Conservation (phyloP, 2,888 invertebrate genomes). For the Drosophila subsilvestris region DNA sequence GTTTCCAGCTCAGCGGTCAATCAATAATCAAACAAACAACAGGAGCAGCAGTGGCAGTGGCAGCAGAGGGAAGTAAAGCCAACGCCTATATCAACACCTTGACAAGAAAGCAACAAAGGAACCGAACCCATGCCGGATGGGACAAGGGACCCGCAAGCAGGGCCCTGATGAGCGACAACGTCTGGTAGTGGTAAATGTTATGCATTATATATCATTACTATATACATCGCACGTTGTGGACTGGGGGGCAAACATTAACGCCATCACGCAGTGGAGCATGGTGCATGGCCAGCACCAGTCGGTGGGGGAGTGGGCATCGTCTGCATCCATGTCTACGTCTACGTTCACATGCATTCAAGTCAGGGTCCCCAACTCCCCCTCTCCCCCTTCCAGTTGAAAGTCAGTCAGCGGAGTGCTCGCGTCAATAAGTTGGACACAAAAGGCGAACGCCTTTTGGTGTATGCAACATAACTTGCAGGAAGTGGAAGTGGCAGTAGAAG, state of each 20-base stretch:
- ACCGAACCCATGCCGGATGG: constrained; percentile 3
- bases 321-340: constrained; percentile 47
- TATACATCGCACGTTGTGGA: constrained; percentile 9
- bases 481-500: background rate
- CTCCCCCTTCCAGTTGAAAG: constrained; percentile 14
- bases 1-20: constrained; percentile 58
- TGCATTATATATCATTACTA: constrained; percentile 60
- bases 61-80: background rate
- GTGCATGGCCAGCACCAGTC: constrained; percentile 28
- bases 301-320: constrained; percentile 14
- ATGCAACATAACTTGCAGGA: constrained; percentile 55
- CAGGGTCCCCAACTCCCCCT: constrained; percentile 11
- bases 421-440: constrained; percentile 65
- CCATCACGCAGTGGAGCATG: constrained; percentile 58
- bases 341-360: constrained; percentile 42
- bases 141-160: constrained; percentile 3
- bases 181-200: constrained; percentile 50
- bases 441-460: constrained; percentile 34
- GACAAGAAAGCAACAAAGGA: constrained; percentile 50
- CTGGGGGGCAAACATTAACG: constrained; percentile 64
- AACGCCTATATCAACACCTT: constrained; percentile 65
- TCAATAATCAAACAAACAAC: constrained; percentile 58
- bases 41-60: background rate
- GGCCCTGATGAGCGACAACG: background rate
- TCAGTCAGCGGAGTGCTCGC: constrained; percentile 49